A percentile compares a stretch with the other conserved stretches of the same genome.
Evolutionary conservation across 2,888 invertebrate genomes (phyloP).

Genomic region (Eupithecia pulchellata): DNA sequence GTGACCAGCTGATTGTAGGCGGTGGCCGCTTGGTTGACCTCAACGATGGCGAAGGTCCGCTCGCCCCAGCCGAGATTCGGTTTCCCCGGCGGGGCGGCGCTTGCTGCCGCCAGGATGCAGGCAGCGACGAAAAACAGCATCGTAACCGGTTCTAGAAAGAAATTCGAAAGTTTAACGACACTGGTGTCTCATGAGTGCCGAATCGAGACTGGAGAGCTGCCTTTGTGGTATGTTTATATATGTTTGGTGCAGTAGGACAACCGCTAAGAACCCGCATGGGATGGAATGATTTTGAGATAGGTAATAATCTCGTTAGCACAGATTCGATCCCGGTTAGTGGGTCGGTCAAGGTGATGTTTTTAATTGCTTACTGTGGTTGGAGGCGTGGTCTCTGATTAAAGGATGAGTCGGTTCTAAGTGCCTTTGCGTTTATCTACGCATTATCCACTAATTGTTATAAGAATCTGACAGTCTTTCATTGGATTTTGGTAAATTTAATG

Average conservation of each 20-base stretch:
- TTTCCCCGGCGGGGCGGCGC: conserved; percentile 71
- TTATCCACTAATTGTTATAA: background rate
- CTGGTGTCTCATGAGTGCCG: conserved; percentile 67
- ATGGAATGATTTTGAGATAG: conserved; percentile 72
- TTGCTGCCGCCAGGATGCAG: conserved; percentile 54
- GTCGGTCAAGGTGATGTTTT: conserved; percentile 75
- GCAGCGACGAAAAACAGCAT: conserved; percentile 65
- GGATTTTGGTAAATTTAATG: background rate
- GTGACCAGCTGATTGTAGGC: conserved; percentile 80
- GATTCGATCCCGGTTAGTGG: conserved; percentile 76
- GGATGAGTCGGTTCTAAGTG: conserved; percentile 24
- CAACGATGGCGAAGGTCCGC: conserved; percentile 76
- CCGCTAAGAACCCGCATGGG: conserved; percentile 76
- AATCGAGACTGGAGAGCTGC: conserved; percentile 71
- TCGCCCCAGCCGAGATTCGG: conserved; percentile 80
- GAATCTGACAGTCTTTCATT: background rate
- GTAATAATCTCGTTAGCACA: conserved; percentile 77
- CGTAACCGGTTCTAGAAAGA: conserved; percentile 77
- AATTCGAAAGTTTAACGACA: conserved; percentile 59
- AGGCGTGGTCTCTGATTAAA: conserved; percentile 47
- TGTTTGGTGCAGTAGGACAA: conserved; percentile 77
- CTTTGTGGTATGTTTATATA: conserved; percentile 77
- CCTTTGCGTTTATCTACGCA: background rate
- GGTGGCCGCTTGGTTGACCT: conserved; percentile 81
- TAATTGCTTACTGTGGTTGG: conserved; percentile 65